These are phyloP conservation scores for Loris lydekkerianus DNA, from an alignment of 2,797 vertebrate genomes.

Conservation along the genomic window DNA sequence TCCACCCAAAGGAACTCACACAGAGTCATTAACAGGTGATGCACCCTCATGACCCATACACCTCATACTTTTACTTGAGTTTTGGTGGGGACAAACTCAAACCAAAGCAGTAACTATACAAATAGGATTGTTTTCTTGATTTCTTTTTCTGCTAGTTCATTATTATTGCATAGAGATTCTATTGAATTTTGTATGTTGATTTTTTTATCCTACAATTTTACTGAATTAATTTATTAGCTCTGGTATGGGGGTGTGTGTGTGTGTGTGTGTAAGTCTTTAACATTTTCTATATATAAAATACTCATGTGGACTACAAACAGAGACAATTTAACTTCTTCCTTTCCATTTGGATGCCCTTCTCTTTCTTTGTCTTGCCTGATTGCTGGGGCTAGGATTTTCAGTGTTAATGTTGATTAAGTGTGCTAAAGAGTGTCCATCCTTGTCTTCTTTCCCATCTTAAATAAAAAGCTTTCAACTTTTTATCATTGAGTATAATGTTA, in stretches of 20 bases:
- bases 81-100: not conserved
- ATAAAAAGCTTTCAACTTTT: not conserved
- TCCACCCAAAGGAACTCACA: not conserved
- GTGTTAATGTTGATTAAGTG: not conserved
- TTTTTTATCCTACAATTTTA: not conserved
- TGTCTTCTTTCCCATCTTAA: not conserved
- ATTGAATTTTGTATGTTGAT: not conserved
- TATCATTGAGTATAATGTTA: not conserved
- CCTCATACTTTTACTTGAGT: not conserved
- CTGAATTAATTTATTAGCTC: not conserved
- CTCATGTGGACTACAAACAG: not conserved
- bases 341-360: not conserved
- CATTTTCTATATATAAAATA: not conserved
- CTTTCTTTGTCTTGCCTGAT: not conserved
- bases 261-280: not conserved
- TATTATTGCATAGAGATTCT: not conserved
- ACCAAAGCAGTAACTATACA: not conserved
- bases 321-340: not conserved
- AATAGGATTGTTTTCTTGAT: not conserved
- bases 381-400: not conserved
- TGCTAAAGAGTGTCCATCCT: not conserved
- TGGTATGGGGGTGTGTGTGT: not conserved
- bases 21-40: not conserved
- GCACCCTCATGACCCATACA: not conserved
- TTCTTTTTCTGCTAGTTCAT: not conserved